Conservation (phyloP, 1,140 invertebrate genomes). For the Bombus cullumanus region DNA sequence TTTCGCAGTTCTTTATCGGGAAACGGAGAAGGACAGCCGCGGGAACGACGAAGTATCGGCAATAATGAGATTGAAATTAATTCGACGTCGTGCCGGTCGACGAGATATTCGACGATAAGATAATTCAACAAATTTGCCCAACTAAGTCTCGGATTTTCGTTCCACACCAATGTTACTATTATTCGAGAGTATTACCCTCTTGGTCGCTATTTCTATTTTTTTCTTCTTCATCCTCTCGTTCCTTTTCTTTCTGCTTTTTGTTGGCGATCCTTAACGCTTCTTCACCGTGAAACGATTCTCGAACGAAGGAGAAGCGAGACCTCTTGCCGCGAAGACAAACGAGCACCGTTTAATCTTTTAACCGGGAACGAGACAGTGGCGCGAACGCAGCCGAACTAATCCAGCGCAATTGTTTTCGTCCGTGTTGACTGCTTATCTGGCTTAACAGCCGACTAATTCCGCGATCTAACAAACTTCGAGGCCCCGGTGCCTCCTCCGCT, state of each 20-base stretch:
- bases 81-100: constrained; percentile 60
- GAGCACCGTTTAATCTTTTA: constrained; percentile 72
- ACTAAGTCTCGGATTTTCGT: constrained; percentile 62
- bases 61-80: constrained; percentile 74
- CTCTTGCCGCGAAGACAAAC: constrained; percentile 58
- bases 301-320: background rate
- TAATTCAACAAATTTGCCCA: constrained; percentile 68
- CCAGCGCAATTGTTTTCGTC: constrained; percentile 78
- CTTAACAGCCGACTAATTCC: constrained; percentile 82
- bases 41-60: constrained; percentile 62
- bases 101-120: constrained; percentile 66
- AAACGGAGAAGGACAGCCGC: constrained; percentile 55
- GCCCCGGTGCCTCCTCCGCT: constrained; percentile 53
- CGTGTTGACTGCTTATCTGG: constrained; percentile 81
- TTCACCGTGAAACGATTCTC: constrained; percentile 18
- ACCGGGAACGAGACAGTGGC: constrained; percentile 53
- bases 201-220: background rate
- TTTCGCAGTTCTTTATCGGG: constrained; percentile 62
- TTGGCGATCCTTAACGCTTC: constrained; percentile 26
- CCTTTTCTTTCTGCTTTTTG: background rate
- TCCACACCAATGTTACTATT: constrained; percentile 28
- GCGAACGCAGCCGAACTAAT: constrained; percentile 67
- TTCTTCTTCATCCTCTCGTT: too few relatives aligned
- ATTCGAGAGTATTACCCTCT: constrained; percentile 10
- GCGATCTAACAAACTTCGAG: constrained; percentile 78